Percentiles rank a stretch among this genome's conserved stretches.
These are phyloP conservation scores for Ennomos fuscantarius DNA, from an alignment of 2,888 invertebrate genomes.

Conservation along the genomic window DNA sequence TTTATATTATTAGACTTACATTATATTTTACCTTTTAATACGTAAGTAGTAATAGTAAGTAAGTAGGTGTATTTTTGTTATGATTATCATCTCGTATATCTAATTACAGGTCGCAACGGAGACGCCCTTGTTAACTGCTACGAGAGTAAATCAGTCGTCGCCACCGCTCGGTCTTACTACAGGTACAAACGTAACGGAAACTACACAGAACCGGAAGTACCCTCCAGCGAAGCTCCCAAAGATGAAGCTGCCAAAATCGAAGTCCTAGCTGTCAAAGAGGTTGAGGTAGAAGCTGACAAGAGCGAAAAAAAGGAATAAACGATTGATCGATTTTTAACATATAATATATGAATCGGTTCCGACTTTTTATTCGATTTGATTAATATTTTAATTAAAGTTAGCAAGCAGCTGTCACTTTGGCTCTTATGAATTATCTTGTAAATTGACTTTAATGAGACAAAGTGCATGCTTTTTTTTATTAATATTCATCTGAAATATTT, in stretches of 20 bases:
- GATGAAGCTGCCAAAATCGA: constrained; percentile 33
- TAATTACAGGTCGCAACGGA: constrained; percentile 82
- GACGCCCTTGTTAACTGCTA: constrained; percentile 86
- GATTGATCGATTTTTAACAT: constrained; percentile 16
- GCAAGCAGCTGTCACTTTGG: constrained; percentile 5
- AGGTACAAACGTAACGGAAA: constrained; percentile 76
- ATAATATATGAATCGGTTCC: constrained; percentile 19
- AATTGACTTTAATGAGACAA: constrained; percentile 22
- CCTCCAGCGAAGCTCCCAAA: constrained; percentile 38
- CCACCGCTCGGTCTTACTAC: constrained; percentile 66
- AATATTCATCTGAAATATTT: neutral
- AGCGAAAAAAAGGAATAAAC: constrained; percentile 34
- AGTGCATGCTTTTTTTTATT: neutral
- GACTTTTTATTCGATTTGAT: constrained; percentile 12
- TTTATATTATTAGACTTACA: no score
- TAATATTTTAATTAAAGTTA: neutral
- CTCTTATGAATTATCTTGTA: constrained; percentile 7
- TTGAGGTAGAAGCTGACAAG: constrained; percentile 7
- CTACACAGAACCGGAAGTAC: constrained; percentile 42
- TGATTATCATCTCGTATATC: neutral
- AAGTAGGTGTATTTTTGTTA: neutral
- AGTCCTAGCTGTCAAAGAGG: constrained; percentile 7
- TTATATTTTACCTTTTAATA: no score
- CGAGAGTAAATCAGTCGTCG: constrained; percentile 70
- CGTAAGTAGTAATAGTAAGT: no score